Conservation (phyloP, 2,797 vertebrate species). For the Acanthis flammea region DNA sequence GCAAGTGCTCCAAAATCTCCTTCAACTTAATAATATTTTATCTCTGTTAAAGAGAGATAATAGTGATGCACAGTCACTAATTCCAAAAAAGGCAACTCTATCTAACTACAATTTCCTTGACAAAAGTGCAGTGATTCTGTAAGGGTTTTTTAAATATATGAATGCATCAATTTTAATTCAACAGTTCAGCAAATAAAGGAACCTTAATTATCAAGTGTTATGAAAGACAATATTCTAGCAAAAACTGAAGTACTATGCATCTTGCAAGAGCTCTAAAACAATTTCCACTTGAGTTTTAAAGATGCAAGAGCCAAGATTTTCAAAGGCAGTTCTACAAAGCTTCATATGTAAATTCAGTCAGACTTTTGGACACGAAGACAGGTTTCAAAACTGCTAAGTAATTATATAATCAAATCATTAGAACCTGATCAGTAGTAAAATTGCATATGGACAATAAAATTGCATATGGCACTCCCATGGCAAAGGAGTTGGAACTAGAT, state of each 20-base stretch:
- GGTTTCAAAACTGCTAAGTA: background rate
- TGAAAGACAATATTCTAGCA: background rate
- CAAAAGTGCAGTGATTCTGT: background rate
- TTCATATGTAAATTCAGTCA: background rate
- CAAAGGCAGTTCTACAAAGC: background rate
- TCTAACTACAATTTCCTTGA: background rate
- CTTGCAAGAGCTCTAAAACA: background rate
- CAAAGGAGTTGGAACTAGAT: background rate
- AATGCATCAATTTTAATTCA: background rate
- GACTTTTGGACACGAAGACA: background rate
- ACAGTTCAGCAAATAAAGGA: background rate
- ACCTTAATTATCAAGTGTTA: background rate
- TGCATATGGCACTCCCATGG: background rate
- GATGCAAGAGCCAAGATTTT: background rate
- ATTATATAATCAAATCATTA: background rate
- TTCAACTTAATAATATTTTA: slow-evolving; percentile 32
- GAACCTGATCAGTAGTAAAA: background rate
- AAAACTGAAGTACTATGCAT: background rate
- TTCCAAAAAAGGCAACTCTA: background rate
- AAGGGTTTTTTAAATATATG: background rate
- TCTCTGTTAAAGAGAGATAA: background rate
- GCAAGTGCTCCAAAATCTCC: background rate
- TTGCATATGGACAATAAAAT: background rate
- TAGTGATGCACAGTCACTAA: background rate
- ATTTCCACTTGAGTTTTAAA: background rate